Evolutionary conservation across 1,140 invertebrate species (phyloP).

Genomic region (Aethina tumida): DNA sequence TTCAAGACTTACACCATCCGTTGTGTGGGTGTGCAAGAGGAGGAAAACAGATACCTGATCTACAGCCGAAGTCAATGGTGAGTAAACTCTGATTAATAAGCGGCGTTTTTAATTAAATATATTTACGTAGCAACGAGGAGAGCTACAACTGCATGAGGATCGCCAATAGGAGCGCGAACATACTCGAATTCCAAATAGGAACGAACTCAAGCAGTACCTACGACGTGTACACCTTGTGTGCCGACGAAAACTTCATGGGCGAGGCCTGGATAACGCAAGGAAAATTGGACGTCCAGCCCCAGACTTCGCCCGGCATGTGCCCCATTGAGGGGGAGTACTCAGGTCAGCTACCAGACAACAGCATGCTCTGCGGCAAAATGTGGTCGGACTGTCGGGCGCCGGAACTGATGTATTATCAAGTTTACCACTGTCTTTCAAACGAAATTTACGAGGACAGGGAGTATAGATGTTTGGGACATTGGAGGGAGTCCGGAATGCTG

Average conservation of each 20-base stretch:
- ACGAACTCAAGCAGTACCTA: conserved; percentile 29
- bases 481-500: conserved; percentile 54
- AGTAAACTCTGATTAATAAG: conserved; percentile 37
- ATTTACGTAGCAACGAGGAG: conserved; percentile 50
- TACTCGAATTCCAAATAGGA: conserved; percentile 55
- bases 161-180: conserved; percentile 51
- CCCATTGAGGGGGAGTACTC: conserved; percentile 60
- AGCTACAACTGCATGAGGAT: conserved; percentile 54
- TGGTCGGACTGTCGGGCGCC: conserved; percentile 59
- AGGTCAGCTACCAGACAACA: conserved; percentile 54
- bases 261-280: conserved; percentile 58
- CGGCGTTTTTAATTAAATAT: conserved; percentile 29
- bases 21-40: conserved; percentile 38
- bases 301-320: conserved; percentile 42
- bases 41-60: conserved; percentile 40
- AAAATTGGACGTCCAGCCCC: conserved; percentile 37
- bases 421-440: conserved; percentile 49
- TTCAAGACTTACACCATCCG: conserved; percentile 55
- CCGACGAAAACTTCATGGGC: conserved; percentile 39
- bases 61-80: conserved; percentile 47
- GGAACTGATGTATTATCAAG: conserved; percentile 64
- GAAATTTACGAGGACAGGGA: conserved; percentile 61
- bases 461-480: conserved; percentile 61
- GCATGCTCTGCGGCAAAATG: conserved; percentile 58
- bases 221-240: conserved; percentile 35